Percentiles rank a stretch among this genome's conserved stretches.
phyloP scores from a whole-genome alignment of 2,797 vertebrate species.

The Adrianichthys oophorus region DNA sequence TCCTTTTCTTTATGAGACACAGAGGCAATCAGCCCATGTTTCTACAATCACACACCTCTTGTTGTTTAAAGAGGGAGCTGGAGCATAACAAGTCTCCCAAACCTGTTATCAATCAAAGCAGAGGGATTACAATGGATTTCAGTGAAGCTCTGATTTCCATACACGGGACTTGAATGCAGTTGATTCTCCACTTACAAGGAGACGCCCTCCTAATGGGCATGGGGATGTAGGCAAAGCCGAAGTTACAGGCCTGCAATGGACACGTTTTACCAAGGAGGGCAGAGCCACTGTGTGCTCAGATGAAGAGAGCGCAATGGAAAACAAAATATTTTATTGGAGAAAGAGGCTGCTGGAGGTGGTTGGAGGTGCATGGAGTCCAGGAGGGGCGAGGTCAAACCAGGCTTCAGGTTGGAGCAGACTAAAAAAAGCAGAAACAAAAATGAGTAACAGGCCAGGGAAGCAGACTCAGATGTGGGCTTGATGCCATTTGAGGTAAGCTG shows the following conservation, averaged over 20 bases:
- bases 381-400: too few species aligned
- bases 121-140: slow-evolving; percentile 49
- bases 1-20: slow-evolving; percentile 11
- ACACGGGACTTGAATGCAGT: slow-evolving; percentile 33
- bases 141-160: slow-evolving; percentile 53
- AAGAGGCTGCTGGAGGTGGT: too few species aligned
- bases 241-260: slow-evolving; percentile 6
- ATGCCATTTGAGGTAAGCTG: too few species aligned
- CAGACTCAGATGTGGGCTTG: too few species aligned
- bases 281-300: neutral
- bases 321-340: too few species aligned
- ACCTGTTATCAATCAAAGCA: slow-evolving; percentile 43
- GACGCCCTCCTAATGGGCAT: slow-evolving; percentile 11
- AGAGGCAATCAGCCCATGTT: neutral
- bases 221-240: slow-evolving; percentile 6
- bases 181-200: slow-evolving; percentile 1
- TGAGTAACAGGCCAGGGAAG: too few species aligned
- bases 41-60: slow-evolving; percentile 9
- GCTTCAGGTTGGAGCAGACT: too few species aligned
- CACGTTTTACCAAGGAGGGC: neutral
- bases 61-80: slow-evolving; percentile 39
- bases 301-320: too few species aligned
- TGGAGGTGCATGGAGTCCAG: too few species aligned
- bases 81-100: slow-evolving; percentile 22
- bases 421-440: too few species aligned